Percentiles rank a stretch among this genome's conserved stretches.
Evolutionary conservation across 1,140 invertebrate genomes (phyloP).

Genomic region (Neelides sp.): DNA sequence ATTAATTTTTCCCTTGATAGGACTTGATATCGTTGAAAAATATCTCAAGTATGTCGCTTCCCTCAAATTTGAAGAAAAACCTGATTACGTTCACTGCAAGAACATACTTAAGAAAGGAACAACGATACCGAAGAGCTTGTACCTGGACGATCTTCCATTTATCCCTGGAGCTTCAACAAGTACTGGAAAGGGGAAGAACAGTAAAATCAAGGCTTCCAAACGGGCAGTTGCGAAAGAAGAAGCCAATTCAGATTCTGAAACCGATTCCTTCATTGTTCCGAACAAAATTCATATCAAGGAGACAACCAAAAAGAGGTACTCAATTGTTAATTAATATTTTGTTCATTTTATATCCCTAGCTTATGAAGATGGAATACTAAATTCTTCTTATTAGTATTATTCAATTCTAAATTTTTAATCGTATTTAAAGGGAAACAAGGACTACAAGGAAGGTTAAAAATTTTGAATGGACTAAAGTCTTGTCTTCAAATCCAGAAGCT

Average conservation of each 20-base stretch:
- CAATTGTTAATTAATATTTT: no score
- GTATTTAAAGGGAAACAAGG: constrained; percentile 17
- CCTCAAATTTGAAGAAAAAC: constrained; percentile 54
- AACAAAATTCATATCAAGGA: constrained; percentile 6
- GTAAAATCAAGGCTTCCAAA: constrained; percentile 13
- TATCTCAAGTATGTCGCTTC: constrained; percentile 57
- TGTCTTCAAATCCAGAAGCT: constrained; percentile 29
- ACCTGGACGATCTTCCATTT: constrained; percentile 20
- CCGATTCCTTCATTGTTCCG: constrained; percentile 15
- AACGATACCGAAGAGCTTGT: constrained; percentile 7
- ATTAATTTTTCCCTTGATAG: constrained; percentile 13
- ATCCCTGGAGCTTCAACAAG: constrained; percentile 3
- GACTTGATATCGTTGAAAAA: constrained; percentile 46
- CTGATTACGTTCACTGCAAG: constrained; percentile 59
- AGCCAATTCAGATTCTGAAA: constrained; percentile 12
- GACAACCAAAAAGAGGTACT: background rate
- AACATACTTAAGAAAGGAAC: constrained; percentile 46
- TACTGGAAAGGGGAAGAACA: background rate
- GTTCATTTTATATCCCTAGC: no score
- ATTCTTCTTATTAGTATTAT: no score
- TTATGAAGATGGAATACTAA: background rate
- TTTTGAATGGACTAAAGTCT: constrained; percentile 29
- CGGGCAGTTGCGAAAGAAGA: background rate
- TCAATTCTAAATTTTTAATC: background rate
- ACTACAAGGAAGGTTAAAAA: constrained; percentile 28